These are phyloP conservation scores for Cydia fagiglandana DNA, from an alignment of 1,140 invertebrate species.

Conservation along the genomic window DNA sequence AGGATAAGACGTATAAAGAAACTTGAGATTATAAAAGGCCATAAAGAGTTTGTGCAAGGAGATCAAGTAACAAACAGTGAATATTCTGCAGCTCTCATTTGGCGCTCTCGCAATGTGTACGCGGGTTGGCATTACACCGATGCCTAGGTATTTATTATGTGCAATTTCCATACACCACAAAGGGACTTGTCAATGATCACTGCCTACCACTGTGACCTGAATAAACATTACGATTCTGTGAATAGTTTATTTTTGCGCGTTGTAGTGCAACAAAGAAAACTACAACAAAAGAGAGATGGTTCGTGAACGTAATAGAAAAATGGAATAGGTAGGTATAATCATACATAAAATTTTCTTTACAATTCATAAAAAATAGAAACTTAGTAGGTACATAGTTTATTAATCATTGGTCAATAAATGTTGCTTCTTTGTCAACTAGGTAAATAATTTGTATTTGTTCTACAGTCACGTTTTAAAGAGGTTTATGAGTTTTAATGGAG, in stretches of 20 bases:
- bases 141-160: slow-evolving; percentile 42
- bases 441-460: slow-evolving; percentile 7
- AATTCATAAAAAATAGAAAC: background rate
- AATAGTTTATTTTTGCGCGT: slow-evolving; percentile 11
- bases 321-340: background rate
- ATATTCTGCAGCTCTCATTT: slow-evolving; percentile 46
- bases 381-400: too few species aligned
- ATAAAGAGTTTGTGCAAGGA: slow-evolving; percentile 44
- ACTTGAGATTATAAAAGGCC: slow-evolving; percentile 2
- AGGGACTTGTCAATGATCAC: slow-evolving; percentile 35
- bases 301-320: background rate
- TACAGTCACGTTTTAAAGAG: background rate
- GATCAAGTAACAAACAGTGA: slow-evolving; percentile 39
- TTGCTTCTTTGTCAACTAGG: background rate
- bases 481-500: background rate
- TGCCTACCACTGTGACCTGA: slow-evolving; percentile 28
- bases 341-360: background rate
- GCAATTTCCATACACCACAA: slow-evolving; percentile 48
- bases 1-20: background rate
- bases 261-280: slow-evolving; percentile 25
- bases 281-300: background rate
- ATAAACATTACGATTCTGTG: slow-evolving; percentile 28
- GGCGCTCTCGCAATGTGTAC: slow-evolving; percentile 50
- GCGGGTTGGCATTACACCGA: slow-evolving; percentile 43
- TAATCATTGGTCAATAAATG: background rate